phyloP scores from a whole-genome alignment of 1,140 invertebrate genomes.

The Zaprionus ghesquierei region DNA sequence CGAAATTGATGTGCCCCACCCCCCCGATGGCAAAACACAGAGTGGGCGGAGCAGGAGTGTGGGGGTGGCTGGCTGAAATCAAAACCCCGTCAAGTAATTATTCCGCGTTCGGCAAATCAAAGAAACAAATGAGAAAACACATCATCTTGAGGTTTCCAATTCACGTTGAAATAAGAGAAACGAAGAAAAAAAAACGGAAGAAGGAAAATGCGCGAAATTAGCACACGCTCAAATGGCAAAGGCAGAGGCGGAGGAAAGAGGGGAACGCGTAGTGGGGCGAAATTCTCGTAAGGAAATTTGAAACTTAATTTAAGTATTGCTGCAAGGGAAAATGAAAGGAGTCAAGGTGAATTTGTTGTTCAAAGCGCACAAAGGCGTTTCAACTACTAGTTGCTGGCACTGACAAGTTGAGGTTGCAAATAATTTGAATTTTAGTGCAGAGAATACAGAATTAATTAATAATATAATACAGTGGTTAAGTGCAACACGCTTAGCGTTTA shows the following conservation, averaged over 20 bases:
- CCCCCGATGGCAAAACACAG: background rate
- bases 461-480: too few species aligned
- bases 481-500: too few species aligned
- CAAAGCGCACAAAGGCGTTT: background rate
- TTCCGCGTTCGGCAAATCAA: background rate
- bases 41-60: too few species aligned
- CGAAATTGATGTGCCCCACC: background rate
- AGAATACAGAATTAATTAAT: too few species aligned
- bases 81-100: conserved; percentile 18
- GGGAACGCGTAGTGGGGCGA: background rate
- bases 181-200: background rate
- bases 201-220: background rate
- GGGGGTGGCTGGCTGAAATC: background rate
- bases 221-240: background rate
- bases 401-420: background rate
- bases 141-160: background rate
- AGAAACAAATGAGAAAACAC: conserved; percentile 10
- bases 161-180: background rate
- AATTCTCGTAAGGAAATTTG: background rate
- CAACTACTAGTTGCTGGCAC: too few species aligned
- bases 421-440: too few species aligned
- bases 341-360: background rate
- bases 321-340: background rate
- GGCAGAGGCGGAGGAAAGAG: background rate
- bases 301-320: background rate